Conservation (phyloP, 2,888 invertebrate genomes). For the Drosophila rellima region DNA sequence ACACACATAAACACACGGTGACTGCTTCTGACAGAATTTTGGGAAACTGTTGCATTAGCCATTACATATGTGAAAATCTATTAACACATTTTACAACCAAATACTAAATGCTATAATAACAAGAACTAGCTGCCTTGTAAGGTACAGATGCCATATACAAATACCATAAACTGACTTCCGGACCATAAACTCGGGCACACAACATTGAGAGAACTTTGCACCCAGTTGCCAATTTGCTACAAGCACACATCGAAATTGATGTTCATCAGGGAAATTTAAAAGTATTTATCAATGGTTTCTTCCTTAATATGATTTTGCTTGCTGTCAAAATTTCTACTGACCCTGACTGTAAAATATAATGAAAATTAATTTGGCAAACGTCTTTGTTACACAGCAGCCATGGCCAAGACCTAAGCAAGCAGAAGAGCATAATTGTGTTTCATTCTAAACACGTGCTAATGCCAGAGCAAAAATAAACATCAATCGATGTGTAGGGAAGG, state of each 20-base stretch:
- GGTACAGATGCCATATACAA: slow-evolving; percentile 53
- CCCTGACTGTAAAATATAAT: slow-evolving; percentile 21
- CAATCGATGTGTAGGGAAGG: slow-evolving; percentile 18
- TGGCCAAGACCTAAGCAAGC: slow-evolving; percentile 27
- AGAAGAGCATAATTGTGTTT: slow-evolving; percentile 21
- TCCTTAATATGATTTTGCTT: background rate
- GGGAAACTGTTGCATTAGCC: slow-evolving; percentile 41
- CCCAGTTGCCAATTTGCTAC: slow-evolving; percentile 30
- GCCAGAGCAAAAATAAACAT: slow-evolving; percentile 33
- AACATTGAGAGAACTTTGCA: slow-evolving; percentile 1
- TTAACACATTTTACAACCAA: slow-evolving; percentile 76
- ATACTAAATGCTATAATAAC: slow-evolving; percentile 59
- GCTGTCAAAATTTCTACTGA: slow-evolving; percentile 12
- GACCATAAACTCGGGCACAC: slow-evolving; percentile 54
- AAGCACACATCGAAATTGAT: background rate
- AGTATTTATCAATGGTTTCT: background rate
- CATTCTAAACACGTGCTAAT: slow-evolving; percentile 41
- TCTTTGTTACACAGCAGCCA: slow-evolving; percentile 45
- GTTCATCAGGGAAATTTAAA: background rate
- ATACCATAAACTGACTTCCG: slow-evolving; percentile 71
- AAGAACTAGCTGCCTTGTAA: slow-evolving; percentile 18
- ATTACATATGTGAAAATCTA: slow-evolving; percentile 59
- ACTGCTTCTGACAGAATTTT: slow-evolving; percentile 21
- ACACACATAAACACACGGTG: slow-evolving; percentile 4
- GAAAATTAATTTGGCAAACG: slow-evolving; percentile 57